These are phyloP conservation scores for Melanocharis versteri DNA, from an alignment of 2,113 vertebrate species.

Conservation along the genomic window DNA sequence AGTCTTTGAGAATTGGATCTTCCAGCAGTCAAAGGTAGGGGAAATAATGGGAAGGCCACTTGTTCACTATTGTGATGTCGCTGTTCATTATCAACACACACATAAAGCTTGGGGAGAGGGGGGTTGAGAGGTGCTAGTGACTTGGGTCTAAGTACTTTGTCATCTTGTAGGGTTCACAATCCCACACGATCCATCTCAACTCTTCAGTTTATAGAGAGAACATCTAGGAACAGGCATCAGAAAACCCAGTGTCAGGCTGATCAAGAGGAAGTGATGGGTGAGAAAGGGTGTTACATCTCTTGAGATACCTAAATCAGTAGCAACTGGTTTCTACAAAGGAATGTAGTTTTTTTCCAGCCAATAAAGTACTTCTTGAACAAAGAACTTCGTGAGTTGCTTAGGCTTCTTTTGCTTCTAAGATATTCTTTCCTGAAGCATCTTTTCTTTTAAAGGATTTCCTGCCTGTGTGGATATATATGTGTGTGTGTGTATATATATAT, in stretches of 20 bases:
- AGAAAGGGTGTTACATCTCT: background rate
- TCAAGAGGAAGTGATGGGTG: background rate
- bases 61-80: background rate
- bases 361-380: background rate
- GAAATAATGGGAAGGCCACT: background rate
- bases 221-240: background rate
- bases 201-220: background rate
- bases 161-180: background rate
- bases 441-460: background rate
- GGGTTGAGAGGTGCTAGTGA: background rate
- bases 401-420: background rate
- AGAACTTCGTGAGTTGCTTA: background rate
- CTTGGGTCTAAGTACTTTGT: background rate
- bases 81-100: background rate
- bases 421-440: background rate
- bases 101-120: background rate
- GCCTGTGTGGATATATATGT: rapidly evolving
- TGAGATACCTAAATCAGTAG: background rate
- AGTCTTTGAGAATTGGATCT: background rate
- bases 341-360: background rate
- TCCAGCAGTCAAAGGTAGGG: background rate
- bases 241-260: background rate
- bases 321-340: background rate
- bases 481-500: too few species aligned
- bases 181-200: background rate